phyloP scores from a whole-genome alignment of 2,888 invertebrate genomes.

The Xanthia togata region DNA sequence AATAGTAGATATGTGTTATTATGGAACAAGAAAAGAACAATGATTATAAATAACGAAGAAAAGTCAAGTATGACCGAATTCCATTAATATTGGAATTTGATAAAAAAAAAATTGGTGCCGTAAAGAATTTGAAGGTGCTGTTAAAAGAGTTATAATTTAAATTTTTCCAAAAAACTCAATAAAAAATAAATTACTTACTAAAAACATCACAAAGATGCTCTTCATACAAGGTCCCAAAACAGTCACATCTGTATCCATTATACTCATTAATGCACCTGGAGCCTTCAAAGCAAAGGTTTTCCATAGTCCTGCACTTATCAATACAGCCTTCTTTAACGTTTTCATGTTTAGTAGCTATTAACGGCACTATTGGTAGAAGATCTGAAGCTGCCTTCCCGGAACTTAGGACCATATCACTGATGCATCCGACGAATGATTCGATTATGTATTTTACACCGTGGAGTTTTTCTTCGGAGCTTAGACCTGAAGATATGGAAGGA shows the following conservation, averaged over 20 bases:
- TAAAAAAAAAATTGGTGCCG: no score
- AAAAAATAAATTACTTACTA: conserved; percentile 91
- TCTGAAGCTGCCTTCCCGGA: conserved; percentile 96
- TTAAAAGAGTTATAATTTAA: not conserved
- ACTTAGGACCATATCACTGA: conserved; percentile 95
- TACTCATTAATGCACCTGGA: conserved; percentile 98
- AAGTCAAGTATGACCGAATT: not conserved
- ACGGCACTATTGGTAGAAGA: conserved; percentile 94
- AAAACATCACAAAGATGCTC: conserved; percentile 97
- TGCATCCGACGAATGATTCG: conserved; percentile 97
- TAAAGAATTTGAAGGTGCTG: not conserved
- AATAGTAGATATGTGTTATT: not conserved
- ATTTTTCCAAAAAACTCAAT: not conserved
- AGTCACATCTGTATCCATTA: conserved; percentile 96
- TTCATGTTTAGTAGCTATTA: conserved; percentile 96
- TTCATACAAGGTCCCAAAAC: conserved; percentile 97
- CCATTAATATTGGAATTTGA: not conserved
- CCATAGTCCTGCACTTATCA: conserved; percentile 94
- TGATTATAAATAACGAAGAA: not conserved
- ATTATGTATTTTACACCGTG: conserved; percentile 98
- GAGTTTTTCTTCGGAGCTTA: conserved; percentile 96
- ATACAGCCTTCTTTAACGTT: conserved; percentile 97
- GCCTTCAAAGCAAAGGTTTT: conserved; percentile 96
- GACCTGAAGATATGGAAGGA: conserved; percentile 85
- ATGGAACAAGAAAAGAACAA: not conserved